phyloP scores from a whole-genome alignment of 2,113 vertebrate genomes.

The Corythaeola cristata region DNA sequence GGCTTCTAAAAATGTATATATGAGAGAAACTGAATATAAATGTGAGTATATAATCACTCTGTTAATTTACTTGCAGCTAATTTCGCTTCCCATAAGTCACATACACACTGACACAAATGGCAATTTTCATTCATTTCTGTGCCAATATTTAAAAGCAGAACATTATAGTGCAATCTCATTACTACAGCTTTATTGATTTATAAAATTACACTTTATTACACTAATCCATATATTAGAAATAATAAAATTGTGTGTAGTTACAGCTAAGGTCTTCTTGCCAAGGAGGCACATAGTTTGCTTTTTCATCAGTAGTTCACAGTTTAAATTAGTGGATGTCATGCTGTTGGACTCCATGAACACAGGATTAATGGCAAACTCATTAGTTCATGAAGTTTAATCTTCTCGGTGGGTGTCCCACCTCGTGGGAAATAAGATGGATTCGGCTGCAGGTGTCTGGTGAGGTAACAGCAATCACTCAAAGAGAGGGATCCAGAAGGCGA shows the following conservation, averaged over 20 bases:
- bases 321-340: conserved; percentile 47
- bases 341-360: conserved; percentile 9
- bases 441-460: conserved; percentile 41
- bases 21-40: not conserved
- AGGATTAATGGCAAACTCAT: conserved; percentile 54
- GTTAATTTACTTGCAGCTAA: conserved; percentile 42
- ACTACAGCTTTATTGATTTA: conserved; percentile 50
- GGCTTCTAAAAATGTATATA: not conserved
- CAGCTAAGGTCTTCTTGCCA: not conserved
- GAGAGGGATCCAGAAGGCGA: not conserved
- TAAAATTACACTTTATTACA: conserved; percentile 49
- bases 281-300: not conserved
- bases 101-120: not conserved
- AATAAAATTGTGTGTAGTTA: not conserved
- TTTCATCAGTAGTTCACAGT: not conserved
- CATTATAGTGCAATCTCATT: conserved; percentile 28
- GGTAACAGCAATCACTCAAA: not conserved
- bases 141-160: conserved; percentile 48
- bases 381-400: conserved; percentile 62
- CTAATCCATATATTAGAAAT: conserved; percentile 41
- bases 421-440: conserved; percentile 19
- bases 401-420: conserved; percentile 45
- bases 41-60: not conserved
- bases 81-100: conserved; percentile 19
- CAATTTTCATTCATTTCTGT: conserved; percentile 28